phyloP scores from a whole-genome alignment of 2,888 invertebrate genomes.

The Coelopa pilipes region DNA sequence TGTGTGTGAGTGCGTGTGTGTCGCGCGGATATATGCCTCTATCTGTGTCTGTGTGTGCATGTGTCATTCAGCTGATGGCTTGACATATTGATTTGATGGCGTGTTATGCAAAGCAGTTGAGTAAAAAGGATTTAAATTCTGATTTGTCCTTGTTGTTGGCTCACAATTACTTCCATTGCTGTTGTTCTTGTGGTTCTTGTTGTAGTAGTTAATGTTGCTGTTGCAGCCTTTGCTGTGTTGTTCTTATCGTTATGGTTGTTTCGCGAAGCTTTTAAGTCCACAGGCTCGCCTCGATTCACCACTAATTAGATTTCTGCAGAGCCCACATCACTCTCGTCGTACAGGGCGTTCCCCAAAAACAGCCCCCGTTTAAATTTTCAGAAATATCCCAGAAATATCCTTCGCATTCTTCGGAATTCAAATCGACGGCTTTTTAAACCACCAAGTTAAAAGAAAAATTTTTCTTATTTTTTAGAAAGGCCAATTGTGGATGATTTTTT shows the following conservation, averaged over 20 bases:
- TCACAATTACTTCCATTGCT: background rate
- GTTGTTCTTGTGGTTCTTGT: background rate
- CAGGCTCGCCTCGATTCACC: too few relatives aligned
- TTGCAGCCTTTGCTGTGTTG: background rate
- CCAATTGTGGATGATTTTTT: too few relatives aligned
- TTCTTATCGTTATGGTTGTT: background rate
- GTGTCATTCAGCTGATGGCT: slow-evolving; percentile 33
- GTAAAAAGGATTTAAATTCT: slow-evolving; percentile 22
- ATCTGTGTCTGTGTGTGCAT: background rate
- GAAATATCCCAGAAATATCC: too few relatives aligned
- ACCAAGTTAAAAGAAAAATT: too few relatives aligned
- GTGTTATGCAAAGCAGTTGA: slow-evolving; percentile 41
- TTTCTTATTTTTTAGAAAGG: too few relatives aligned
- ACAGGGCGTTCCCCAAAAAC: too few relatives aligned
- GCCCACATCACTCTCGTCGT: too few relatives aligned
- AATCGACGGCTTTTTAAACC: too few relatives aligned
- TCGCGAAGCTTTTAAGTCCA: background rate
- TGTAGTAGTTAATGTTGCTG: background rate
- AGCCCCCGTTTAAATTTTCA: too few relatives aligned
- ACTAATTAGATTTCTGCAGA: too few relatives aligned
- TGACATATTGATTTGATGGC: slow-evolving; percentile 59
- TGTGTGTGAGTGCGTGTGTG: background rate
- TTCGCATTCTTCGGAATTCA: too few relatives aligned
- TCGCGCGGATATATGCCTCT: background rate
- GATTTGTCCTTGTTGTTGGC: slow-evolving; percentile 14